Base-by-base conservation (phyloP, 2,797 vertebrate species). In the Catharus ustulatus region DNA sequence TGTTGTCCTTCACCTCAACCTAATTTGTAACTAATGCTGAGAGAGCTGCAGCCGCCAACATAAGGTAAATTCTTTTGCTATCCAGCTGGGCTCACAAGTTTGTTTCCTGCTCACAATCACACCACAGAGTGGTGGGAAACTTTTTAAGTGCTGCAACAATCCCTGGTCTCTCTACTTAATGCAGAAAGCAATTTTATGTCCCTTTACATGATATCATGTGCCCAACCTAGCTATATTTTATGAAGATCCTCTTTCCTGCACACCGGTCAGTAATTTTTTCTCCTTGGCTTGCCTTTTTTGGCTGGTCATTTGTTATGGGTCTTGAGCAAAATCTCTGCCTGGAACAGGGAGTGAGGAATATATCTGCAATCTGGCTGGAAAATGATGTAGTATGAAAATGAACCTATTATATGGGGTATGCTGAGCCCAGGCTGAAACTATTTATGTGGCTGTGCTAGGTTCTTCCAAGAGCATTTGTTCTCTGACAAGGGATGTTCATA, bases 131-230 rank as follows among this genome's bases (percentile, higher is more conserved):
- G 10, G 11, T 32, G 38, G 29, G 7, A 16, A 91, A 62, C 19
- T 91, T 89, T 43, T 84, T 12, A 67, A 84, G 24, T 43, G n/a
- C 66, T 9, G 3, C 68, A 87, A 21, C 45, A 59, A 67, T 52
- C 54, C n/a, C 27, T 68, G 26, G 49, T 29, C 30, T 73, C 62
- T 68, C 51, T 90, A 15, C 45, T 89, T 82, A 91, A 90, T 62
- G 67, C 80, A 89, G 59, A 62, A 94, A 74, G 32, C 18, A 86
- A n/a, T 94, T 96, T 96, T 89, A 85, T 93, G 78, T 54, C 30
- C 81, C 29, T 38, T 90, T 84, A 69, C 73, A 51, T 69, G 86
- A 73, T 58, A 62, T 8, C 52, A 51, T 63, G 63, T 84, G 46
- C 66, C 94, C 71, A 80, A 15, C 49, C 34, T 52, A 36, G 36